Base-by-base conservation (phyloP, 1,140 invertebrate species). In the Trachymyrmex cornetzi region DNA sequence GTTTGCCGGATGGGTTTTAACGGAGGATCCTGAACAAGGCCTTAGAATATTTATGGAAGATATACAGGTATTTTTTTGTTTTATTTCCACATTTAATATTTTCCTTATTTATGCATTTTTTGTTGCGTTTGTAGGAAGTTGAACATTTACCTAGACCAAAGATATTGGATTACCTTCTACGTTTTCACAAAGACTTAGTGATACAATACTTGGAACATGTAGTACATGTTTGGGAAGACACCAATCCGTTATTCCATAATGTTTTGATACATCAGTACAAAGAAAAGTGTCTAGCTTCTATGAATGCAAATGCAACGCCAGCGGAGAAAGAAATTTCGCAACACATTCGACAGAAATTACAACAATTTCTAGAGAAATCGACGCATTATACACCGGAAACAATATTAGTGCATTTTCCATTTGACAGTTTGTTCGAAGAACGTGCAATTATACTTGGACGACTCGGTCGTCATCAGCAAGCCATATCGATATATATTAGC, bases 131-230 rank as follows among this genome's bases (percentile, higher is more conserved):
- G 12, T 95, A 97, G 75, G 98, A 99, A 96, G 98, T 98, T 0
- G 98, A 99, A 94, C 96, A 97, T 57, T 95, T 99, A 24, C 98
- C 99, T 0, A 96, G 99, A 85, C 97, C 98, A 53, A 97, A 98
- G 94, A 97, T 99, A 22, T 94, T 99, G 34, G 98, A 99, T 93
- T 99, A 98, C 95, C 94, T 99, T 6, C 95, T 98, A 3, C 97
- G 97, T 91, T 97, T 97, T 86, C 98, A 98, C 88, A 97, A 98
- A 87, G 93, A 96, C 69, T 94, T 99, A 30, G 98, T 98, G 0
- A 98, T 99, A 93, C 97, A 98, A 1, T 99, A 99, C 94, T 95
- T 99, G 95, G 99, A 99, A 94, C 98, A 99, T 94, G 96, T 99
- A 0, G 98, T 99, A 30, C 96, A 97, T 87, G 96, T 97, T 11